Evolutionary conservation across 1,140 invertebrate genomes (phyloP), one percentile per base, ranked within the genome.

Genomic region (Calycopis cecrops): DNA sequence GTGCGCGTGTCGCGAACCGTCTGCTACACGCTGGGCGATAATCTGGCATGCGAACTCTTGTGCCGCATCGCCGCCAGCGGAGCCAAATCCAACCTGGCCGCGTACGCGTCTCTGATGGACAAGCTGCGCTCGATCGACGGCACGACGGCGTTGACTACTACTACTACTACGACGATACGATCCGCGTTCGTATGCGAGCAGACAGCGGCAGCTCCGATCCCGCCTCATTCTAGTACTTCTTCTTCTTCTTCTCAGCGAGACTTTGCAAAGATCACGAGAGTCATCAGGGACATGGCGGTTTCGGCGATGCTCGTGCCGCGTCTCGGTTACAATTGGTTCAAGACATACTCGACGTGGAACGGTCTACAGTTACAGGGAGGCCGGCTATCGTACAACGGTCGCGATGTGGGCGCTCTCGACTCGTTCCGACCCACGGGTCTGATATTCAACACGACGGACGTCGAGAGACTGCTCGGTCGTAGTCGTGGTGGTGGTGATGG

Each of bases 321-420:
- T 28, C 47, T 48, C 47, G 47, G 47, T 10, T 48, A 48, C 47
- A 33, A 10, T 28, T 48, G 44, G 47, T 48, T 48, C 17, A 48
- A 48, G 47, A 28, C 21, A n/a, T 48, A 48, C 47, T 48, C 47
- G 47, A 21, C 47, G 47, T 48, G 47, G 47, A 48, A 28, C 47
- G 47, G 21, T 48, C 47, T 48, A 48, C 47, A 48, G 18, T 11
- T 48, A 12, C 18, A 33, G 12, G 17, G 44, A 6, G 44, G 44
- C 17, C 44, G 44, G 44, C 28, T 48, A 18, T 48, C n/a, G 44
- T 48, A 28, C 18, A 48, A 48, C 18, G 18, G 47, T 18, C 47
- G 47, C n/a, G 18, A 48, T 21, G 47, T 48, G 17, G 47, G 47
- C 18, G 47, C 47, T 6, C n/a, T 21, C 16, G 47, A 48, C 47